Conservation (phyloP, 1,140 invertebrate genomes). For the Pinna nobilis region DNA sequence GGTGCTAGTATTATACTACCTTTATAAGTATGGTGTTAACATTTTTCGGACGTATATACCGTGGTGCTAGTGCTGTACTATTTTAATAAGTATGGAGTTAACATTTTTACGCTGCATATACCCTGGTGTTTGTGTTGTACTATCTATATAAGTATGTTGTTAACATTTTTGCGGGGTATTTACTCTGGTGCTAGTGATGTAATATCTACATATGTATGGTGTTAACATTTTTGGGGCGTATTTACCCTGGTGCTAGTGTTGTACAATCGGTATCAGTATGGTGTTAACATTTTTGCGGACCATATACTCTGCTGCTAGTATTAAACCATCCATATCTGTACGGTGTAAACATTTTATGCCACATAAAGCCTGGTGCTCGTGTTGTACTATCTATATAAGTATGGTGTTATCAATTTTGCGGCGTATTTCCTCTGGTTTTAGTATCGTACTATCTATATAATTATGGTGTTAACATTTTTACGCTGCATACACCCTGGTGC, state of each 20-base stretch:
- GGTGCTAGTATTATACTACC: neutral
- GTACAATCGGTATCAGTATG: neutral
- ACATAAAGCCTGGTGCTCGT: constrained; percentile 13
- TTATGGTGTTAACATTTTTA: constrained; percentile 2
- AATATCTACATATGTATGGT: neutral
- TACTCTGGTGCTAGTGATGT: neutral
- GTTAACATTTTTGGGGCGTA: too few species aligned
- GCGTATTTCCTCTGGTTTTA: neutral
- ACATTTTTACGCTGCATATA: too few species aligned
- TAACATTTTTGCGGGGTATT: neutral
- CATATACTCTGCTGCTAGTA: too few species aligned
- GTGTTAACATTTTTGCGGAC: too few species aligned
- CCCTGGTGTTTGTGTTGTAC: neutral
- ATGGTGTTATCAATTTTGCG: neutral
- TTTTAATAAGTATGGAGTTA: neutral
- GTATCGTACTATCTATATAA: neutral
- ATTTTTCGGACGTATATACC: neutral
- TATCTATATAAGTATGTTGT: neutral
- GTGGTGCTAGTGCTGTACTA: neutral
- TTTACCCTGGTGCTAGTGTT: constrained; percentile 6
- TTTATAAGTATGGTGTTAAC: neutral
- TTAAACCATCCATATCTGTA: neutral
- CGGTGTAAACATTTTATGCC: too few species aligned
- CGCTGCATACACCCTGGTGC: too few species aligned
- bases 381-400: neutral